These are phyloP conservation scores for Patella pellucida DNA, from an alignment of 2,888 invertebrate species.

Conservation along the genomic window DNA sequence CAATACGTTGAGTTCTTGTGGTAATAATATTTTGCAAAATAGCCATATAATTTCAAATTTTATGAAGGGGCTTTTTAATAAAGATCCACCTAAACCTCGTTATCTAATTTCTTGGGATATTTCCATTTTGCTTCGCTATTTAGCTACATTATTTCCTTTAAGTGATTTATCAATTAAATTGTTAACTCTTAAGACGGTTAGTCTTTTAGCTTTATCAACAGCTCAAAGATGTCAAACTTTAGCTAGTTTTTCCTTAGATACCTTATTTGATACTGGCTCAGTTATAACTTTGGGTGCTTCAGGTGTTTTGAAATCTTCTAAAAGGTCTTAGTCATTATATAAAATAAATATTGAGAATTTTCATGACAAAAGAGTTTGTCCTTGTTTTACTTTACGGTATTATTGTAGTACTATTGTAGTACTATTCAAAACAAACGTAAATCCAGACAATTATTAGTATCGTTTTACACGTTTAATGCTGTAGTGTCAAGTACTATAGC, in stretches of 20 bases:
- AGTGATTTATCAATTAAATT: constrained; percentile 24
- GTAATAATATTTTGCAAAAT: background rate
- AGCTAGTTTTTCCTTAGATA: constrained; percentile 21
- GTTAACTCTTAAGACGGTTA: constrained; percentile 29
- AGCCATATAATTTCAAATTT: constrained; percentile 20
- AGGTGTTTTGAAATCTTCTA: constrained; percentile 28
- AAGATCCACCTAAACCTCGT: constrained; percentile 29
- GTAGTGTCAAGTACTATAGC: constrained; percentile 21
- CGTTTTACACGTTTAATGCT: constrained; percentile 14
- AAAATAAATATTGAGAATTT: constrained; percentile 12
- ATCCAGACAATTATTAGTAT: constrained; percentile 14
- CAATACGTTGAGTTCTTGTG: constrained; percentile 25
- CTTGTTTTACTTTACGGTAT: constrained; percentile 13
- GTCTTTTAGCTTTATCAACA: constrained; percentile 24
- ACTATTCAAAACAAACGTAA: constrained; percentile 6
- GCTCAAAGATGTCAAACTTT: constrained; percentile 35
- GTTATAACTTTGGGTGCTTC: constrained; percentile 29
- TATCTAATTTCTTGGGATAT: constrained; percentile 37
- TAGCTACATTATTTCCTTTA: constrained; percentile 24
- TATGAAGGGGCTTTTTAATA: constrained; percentile 31
- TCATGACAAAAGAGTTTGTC: constrained; percentile 24
- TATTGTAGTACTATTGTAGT: no score
- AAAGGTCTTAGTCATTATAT: constrained; percentile 9
- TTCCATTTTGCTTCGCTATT: constrained; percentile 24
- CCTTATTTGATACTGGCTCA: constrained; percentile 22